Evolutionary conservation across 2,113 vertebrate species (phyloP).

Genomic region (Beaufortia kweichowensis): DNA sequence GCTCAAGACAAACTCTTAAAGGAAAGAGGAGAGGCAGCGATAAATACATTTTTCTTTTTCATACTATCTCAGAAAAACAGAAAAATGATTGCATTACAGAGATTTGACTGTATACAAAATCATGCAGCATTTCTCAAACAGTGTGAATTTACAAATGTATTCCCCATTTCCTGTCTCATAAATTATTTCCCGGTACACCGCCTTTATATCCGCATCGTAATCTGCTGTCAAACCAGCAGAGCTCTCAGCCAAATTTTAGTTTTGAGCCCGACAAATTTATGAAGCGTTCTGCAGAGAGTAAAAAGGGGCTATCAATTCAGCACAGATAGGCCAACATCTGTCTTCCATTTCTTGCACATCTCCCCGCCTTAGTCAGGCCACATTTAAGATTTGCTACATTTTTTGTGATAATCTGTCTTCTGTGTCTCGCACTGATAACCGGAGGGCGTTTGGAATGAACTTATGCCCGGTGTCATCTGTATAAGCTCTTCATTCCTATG

Average conservation of each 20-base stretch:
- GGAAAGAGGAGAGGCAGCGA: too few species aligned
- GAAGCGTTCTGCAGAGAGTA: conserved; percentile 36
- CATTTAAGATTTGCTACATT: conserved; percentile 43
- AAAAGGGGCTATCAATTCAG: conserved; percentile 52
- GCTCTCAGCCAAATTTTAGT: not conserved
- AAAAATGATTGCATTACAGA: conserved; percentile 1
- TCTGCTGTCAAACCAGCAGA: conserved; percentile 2
- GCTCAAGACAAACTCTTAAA: too few species aligned
- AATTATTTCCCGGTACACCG: not conserved
- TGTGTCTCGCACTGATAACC: not conserved
- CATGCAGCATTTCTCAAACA: not conserved
- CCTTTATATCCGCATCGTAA: not conserved
- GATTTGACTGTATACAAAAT: not conserved
- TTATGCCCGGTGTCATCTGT: not conserved
- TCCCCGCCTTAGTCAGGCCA: conserved; percentile 9
- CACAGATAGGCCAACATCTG: conserved; percentile 52
- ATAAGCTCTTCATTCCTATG: not conserved
- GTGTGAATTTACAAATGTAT: not conserved
- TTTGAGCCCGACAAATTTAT: conserved; percentile 42
- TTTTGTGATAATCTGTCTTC: conserved; percentile 40
- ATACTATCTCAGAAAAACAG: too few species aligned
- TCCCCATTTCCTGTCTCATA: not conserved
- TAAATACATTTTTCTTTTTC: too few species aligned
- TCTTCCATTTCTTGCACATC: conserved; percentile 39
- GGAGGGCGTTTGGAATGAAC: not conserved